These are phyloP conservation scores for Axinella damicornis DNA, from an alignment of 37 sponge, comb jelly and placozoan genomes.

Conservation along the genomic window DNA sequence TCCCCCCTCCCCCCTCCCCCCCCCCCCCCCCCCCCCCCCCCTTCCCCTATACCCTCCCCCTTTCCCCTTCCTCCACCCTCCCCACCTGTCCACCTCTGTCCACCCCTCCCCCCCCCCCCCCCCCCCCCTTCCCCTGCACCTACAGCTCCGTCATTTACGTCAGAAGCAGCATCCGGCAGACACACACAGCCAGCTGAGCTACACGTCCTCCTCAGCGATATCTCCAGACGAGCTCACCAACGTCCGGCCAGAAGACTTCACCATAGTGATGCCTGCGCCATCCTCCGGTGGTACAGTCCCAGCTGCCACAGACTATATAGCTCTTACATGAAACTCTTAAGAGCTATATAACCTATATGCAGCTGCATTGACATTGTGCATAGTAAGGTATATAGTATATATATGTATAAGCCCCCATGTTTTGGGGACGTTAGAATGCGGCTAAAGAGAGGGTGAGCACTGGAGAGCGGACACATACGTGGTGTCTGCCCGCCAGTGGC, in stretches of 20 bases:
- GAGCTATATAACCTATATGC: no score
- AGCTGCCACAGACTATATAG: neutral
- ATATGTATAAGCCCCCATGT: no score
- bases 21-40: neutral
- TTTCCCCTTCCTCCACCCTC: neutral
- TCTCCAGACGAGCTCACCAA: neutral
- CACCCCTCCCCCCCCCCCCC: neutral
- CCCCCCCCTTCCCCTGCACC: neutral
- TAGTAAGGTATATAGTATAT: no score
- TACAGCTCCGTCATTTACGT: neutral
- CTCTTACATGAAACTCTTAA: no score
- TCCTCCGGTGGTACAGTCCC: neutral
- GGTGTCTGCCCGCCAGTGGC: no score
- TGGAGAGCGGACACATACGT: no score
- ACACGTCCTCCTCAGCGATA: neutral
- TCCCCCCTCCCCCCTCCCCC: no score
- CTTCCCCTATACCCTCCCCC: neutral
- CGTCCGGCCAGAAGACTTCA: slow-evolving; percentile 7
- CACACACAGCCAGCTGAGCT: neutral
- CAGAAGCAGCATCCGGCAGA: neutral
- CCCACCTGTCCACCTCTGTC: neutral
- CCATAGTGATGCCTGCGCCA: neutral
- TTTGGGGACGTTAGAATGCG: no score
- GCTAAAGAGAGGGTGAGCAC: no score
- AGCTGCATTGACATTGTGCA: no score